These are phyloP conservation scores for Congeria kusceri DNA, from an alignment of 2,888 invertebrate genomes.

Conservation along the genomic window DNA sequence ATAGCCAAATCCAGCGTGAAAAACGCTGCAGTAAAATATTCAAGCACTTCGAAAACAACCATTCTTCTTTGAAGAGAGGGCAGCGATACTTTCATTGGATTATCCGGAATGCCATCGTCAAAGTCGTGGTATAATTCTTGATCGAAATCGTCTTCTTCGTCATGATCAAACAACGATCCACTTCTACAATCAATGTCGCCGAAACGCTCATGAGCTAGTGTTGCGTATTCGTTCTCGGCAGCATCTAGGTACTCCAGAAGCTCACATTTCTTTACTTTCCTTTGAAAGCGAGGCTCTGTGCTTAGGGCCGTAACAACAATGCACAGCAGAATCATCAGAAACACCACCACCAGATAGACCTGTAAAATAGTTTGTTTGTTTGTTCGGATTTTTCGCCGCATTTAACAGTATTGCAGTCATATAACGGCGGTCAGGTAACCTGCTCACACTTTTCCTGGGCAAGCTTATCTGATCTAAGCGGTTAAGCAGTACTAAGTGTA, in stretches of 20 bases:
- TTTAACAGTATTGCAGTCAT: no score
- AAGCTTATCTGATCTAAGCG: no score
- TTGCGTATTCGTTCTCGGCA: background rate
- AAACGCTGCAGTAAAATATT: slow-evolving; percentile 30
- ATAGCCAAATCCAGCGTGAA: slow-evolving; percentile 56
- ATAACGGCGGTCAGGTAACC: no score
- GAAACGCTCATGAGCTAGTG: background rate
- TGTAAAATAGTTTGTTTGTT: no score
- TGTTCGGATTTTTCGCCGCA: no score
- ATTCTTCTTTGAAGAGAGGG: slow-evolving; percentile 6
- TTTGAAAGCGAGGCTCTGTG: slow-evolving; percentile 38
- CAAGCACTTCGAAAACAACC: slow-evolving; percentile 38
- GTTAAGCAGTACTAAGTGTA: no score
- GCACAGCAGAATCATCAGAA: slow-evolving; percentile 53
- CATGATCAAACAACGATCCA: background rate
- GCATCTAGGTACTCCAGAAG: slow-evolving; percentile 50
- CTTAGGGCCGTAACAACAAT: slow-evolving; percentile 51
- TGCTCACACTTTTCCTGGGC: no score
- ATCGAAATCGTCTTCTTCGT: slow-evolving; percentile 1
- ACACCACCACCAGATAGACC: slow-evolving; percentile 46
- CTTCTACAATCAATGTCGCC: slow-evolving; percentile 3
- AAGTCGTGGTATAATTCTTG: background rate
- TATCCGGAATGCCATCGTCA: background rate
- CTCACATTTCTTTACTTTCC: slow-evolving; percentile 56
- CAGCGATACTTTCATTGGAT: background rate